Evolutionary conservation across 2,888 invertebrate genomes (phyloP).

Genomic region (Seira sanloemensis): DNA sequence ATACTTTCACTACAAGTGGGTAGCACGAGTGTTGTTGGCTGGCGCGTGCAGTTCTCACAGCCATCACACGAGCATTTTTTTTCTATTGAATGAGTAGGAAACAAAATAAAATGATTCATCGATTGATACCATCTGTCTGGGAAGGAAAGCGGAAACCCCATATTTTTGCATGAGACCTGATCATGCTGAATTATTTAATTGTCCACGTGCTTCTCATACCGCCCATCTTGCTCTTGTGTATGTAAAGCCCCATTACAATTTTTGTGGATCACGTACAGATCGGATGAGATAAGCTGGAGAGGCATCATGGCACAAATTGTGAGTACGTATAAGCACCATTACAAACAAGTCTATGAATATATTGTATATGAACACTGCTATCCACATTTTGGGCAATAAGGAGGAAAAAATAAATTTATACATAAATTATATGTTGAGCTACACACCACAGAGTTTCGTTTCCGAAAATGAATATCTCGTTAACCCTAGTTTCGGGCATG

Average conservation of each 20-base stretch:
- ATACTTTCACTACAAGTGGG: background rate
- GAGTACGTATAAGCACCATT: background rate
- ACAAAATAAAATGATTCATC: background rate
- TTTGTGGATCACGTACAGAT: background rate
- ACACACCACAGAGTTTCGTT: background rate
- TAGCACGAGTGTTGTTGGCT: background rate
- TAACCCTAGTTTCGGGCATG: too few species aligned
- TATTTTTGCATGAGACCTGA: conserved; percentile 36
- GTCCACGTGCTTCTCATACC: conserved; percentile 45
- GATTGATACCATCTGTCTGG: conserved; percentile 12
- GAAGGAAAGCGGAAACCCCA: background rate
- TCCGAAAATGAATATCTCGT: background rate
- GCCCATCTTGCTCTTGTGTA: background rate
- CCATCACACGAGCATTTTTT: background rate
- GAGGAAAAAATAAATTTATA: background rate
- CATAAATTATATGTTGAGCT: background rate
- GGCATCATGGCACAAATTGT: conserved; percentile 19
- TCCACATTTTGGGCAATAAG: conserved; percentile 2
- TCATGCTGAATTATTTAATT: conserved; percentile 50
- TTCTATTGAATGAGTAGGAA: background rate
- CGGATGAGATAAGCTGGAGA: conserved; percentile 5
- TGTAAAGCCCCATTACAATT: background rate
- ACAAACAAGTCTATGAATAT: too few species aligned
- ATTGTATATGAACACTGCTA: background rate
- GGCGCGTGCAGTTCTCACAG: conserved; percentile 25